These are phyloP conservation scores for Aphrophora alni DNA, from an alignment of 2,888 invertebrate species.

Conservation along the genomic window DNA sequence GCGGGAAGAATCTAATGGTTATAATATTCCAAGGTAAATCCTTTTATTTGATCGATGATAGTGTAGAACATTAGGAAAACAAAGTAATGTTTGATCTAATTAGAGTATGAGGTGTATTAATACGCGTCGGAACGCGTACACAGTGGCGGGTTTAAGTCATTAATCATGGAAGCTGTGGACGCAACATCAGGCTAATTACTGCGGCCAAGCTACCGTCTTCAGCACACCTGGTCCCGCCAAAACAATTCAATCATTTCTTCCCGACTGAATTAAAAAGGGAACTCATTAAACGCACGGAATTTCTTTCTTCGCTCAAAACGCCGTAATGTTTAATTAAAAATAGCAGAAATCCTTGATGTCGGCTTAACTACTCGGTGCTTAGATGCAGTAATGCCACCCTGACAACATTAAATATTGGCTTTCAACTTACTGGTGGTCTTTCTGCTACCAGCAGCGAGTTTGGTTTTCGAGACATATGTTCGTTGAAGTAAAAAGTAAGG, in stretches of 20 bases:
- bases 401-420: neutral
- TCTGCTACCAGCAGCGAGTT: neutral
- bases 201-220: neutral
- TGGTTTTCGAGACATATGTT: no score
- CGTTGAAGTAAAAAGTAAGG: no score
- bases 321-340: neutral
- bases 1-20: no score
- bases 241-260: conserved; percentile 2
- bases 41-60: neutral
- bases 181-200: neutral
- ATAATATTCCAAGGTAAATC: no score
- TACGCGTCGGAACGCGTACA: neutral
- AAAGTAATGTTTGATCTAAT: neutral
- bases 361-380: neutral
- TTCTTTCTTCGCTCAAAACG: no score
- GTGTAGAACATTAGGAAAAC: neutral
- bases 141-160: neutral
- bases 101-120: neutral
- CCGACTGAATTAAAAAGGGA: neutral
- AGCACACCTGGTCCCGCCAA: neutral
- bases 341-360: conserved; percentile 1
- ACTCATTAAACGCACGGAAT: neutral
- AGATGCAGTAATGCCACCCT: conserved; percentile 2
- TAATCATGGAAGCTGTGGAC: neutral
- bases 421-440: neutral